phyloP scores from a whole-genome alignment of 2,888 invertebrate species.

The Exephanes ischioxanthus region DNA sequence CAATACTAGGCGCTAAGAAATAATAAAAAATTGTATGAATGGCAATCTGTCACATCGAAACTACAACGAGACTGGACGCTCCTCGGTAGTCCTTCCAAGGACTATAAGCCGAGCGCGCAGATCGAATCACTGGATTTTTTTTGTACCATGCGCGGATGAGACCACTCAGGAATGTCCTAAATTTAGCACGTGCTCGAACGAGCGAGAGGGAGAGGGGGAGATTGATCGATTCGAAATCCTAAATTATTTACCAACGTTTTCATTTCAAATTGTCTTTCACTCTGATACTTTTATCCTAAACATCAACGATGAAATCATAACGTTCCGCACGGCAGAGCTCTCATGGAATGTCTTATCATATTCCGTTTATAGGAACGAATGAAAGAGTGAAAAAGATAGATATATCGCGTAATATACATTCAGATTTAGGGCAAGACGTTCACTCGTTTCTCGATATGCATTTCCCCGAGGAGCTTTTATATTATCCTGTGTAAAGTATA shows the following conservation, averaged over 20 bases:
- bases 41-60: constrained; percentile 10
- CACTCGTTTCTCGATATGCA: constrained; percentile 72
- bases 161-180: neutral
- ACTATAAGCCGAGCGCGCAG: neutral
- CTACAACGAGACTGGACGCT: constrained; percentile 12
- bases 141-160: constrained; percentile 22
- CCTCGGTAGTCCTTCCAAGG: too few relatives aligned
- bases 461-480: constrained; percentile 70
- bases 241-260: neutral
- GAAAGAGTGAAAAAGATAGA: neutral
- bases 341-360: neutral
- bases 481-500: constrained; percentile 32
- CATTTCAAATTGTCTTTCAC: neutral
- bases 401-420: constrained; percentile 25
- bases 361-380: neutral
- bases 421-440: constrained; percentile 60
- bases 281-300: constrained; percentile 1
- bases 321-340: neutral
- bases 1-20: neutral
- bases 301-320: neutral
- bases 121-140: constrained; percentile 4
- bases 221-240: neutral
- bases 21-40: constrained; percentile 3
- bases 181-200: neutral
- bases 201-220: neutral